A percentile compares a stretch with the other conserved stretches of the same genome.
phyloP scores from a whole-genome alignment of 2,888 invertebrate genomes.

The Ophion ventricosus region DNA sequence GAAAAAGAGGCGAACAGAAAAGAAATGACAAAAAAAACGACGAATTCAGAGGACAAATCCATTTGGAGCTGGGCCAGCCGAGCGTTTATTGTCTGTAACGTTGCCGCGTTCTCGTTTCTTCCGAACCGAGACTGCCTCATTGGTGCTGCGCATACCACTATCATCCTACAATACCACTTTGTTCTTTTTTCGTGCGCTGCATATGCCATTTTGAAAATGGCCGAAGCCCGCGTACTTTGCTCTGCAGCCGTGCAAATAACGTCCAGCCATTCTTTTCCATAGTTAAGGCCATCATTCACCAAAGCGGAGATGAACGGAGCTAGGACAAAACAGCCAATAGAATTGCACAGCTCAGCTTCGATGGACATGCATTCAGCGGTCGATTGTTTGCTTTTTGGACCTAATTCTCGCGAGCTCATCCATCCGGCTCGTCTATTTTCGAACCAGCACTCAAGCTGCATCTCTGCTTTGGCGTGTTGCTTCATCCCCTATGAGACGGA shows the following conservation, averaged over 20 bases:
- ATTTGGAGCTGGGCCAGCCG: conserved; percentile 69
- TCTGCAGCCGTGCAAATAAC: background rate
- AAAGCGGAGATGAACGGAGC: too few species aligned
- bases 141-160: conserved; percentile 23
- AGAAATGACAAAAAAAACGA: conserved; percentile 37
- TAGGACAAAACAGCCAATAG: too few species aligned
- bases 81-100: conserved; percentile 62
- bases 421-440: too few species aligned
- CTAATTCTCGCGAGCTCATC: background rate
- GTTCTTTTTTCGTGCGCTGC: conserved; percentile 32
- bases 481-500: background rate
- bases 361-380: too few species aligned
- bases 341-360: too few species aligned
- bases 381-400: too few species aligned
- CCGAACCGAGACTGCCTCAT: conserved; percentile 46
- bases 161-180: conserved; percentile 30
- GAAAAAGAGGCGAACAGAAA: conserved; percentile 41
- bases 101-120: conserved; percentile 40
- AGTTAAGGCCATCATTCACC: too few species aligned
- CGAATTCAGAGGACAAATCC: conserved; percentile 67
- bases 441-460: background rate
- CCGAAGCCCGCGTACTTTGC: conserved; percentile 2
- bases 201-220: conserved; percentile 56
- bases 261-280: background rate
- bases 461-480: background rate